Evolutionary conservation across 2,888 invertebrate genomes (phyloP).

Genomic region (Cantharis nigra): DNA sequence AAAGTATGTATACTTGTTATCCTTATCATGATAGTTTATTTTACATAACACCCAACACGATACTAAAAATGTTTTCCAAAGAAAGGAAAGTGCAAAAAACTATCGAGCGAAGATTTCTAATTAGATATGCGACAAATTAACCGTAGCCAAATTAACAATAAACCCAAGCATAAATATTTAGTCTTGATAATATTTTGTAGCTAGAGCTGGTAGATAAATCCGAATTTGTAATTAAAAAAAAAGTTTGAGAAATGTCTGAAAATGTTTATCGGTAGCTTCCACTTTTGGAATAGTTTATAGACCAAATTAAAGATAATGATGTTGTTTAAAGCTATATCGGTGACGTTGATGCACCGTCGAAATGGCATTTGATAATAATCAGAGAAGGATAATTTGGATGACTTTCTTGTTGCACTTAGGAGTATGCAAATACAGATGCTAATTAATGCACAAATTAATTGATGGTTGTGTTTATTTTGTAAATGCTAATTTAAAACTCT

Average conservation of each 20-base stretch:
- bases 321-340: slow-evolving; percentile 23
- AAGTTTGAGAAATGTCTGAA: neutral
- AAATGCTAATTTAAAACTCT: slow-evolving; percentile 49
- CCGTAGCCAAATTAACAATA: neutral
- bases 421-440: slow-evolving; percentile 37
- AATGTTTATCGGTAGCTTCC: neutral
- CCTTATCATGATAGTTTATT: neutral
- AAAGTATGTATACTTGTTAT: neutral
- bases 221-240: neutral
- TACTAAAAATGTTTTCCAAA: neutral
- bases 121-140: neutral
- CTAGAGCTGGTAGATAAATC: too few species aligned
- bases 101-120: neutral
- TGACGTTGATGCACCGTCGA: slow-evolving; percentile 26
- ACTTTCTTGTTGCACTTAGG: slow-evolving; percentile 27
- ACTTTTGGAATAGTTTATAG: slow-evolving; percentile 7
- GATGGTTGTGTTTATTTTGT: slow-evolving; percentile 53
- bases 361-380: slow-evolving; percentile 26
- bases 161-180: neutral
- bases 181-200: too few species aligned
- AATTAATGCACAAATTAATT: slow-evolving; percentile 49
- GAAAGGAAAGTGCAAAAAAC: neutral
- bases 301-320: slow-evolving; percentile 18
- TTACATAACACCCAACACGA: neutral
- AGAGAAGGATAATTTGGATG: slow-evolving; percentile 29